Evolutionary conservation across 2,113 vertebrate species (phyloP).

Genomic region (Crypturellus undulatus): DNA sequence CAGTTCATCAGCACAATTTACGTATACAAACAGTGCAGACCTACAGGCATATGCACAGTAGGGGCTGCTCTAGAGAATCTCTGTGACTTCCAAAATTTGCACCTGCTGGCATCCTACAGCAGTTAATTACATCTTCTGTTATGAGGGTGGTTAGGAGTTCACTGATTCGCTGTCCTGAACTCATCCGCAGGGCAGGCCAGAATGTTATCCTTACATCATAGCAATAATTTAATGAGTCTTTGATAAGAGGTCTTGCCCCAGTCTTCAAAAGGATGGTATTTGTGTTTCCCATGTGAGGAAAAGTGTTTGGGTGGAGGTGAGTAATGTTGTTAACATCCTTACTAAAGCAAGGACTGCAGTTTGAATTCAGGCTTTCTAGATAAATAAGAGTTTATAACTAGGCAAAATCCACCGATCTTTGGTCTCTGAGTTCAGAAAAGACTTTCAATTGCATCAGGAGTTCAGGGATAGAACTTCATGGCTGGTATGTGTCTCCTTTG

Average conservation of each 20-base stretch:
- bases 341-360: not conserved
- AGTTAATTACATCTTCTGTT: not conserved
- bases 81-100: not conserved
- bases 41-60: not conserved
- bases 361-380: not conserved
- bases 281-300: not conserved
- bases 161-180: not conserved
- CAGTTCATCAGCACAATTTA: not conserved
- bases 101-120: not conserved
- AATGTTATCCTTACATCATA: too few species aligned
- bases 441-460: not conserved
- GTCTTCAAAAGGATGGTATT: not conserved
- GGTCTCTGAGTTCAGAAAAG: not conserved
- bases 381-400: not conserved
- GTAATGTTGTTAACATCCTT: not conserved
- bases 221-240: too few species aligned
- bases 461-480: not conserved
- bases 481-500: rapidly evolving
- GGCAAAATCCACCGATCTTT: not conserved
- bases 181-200: not conserved
- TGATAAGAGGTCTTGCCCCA: too few species aligned
- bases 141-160: not conserved
- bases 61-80: not conserved
- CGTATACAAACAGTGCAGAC: not conserved
- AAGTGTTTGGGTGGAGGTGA: not conserved